A percentile compares a stretch with the other conserved stretches of the same genome.
Conservation (phyloP, 2,113 vertebrate species). For the Xenopus tropicalis region DNA sequence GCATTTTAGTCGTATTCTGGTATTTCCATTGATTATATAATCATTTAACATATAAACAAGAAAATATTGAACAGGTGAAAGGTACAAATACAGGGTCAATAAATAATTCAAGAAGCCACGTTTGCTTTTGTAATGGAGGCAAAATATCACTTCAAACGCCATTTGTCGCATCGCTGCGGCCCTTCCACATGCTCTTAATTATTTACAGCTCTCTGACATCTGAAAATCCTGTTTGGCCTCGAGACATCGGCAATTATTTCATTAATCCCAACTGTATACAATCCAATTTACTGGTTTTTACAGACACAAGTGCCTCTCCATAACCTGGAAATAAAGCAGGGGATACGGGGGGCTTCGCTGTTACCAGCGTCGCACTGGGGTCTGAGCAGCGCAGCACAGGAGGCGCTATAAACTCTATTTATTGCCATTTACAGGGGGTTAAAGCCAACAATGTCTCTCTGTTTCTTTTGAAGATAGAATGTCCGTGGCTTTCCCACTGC, state of each 20-base stretch:
- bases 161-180: conserved; percentile 41
- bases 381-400: too few relatives aligned
- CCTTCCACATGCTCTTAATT: conserved; percentile 40
- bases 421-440: too few relatives aligned
- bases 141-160: conserved; percentile 42
- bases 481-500: too few relatives aligned
- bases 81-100: neutral
- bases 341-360: neutral
- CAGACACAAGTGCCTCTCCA: conserved; percentile 31
- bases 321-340: neutral
- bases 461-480: too few relatives aligned
- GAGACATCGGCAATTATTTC: conserved; percentile 56
- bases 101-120: conserved; percentile 46
- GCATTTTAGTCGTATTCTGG: too few relatives aligned
- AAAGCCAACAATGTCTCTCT: too few relatives aligned
- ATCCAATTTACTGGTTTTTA: conserved; percentile 45
- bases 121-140: conserved; percentile 40
- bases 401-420: too few relatives aligned
- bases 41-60: too few relatives aligned
- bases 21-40: too few relatives aligned
- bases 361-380: too few relatives aligned
- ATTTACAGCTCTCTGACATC: conserved; percentile 52
- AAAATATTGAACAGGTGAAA: too few relatives aligned
- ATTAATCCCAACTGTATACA: conserved; percentile 57
- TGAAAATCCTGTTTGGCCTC: conserved; percentile 49